Base-by-base conservation (phyloP, 1,140 invertebrate species). In the Heliothis virescens region DNA sequence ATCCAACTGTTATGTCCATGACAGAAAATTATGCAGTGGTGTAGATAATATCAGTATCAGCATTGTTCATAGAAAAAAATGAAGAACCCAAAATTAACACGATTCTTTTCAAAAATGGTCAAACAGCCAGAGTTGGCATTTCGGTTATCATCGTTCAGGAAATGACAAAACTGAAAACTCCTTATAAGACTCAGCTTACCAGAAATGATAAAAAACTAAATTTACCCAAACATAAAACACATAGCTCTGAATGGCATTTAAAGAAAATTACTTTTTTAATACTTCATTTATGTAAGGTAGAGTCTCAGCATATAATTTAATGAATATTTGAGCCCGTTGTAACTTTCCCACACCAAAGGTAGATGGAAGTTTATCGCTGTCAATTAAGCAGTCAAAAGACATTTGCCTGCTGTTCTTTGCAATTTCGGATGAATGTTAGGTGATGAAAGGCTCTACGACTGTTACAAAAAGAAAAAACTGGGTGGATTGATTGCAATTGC, bases 341-440 rank as follows among this genome's bases (percentile, higher is more conserved):
- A 79, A 73, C 16, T 74, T 65, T 73, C 50, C 74, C 1, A 13
- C 10, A 13, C 78, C n/a, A 77, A 62, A 75, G 48, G 12, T n/a
- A 59, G 21, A 63, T 88, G 74, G 34, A 86, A 74, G 71, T 92
- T 52, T 92, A 91, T 71, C 81, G 91, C 26, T 91, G 90, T 59
- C 90, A 92, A 81, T 71, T 90, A 55, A 87, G 82, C 74, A 82
- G 82, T 7, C 53, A 71, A 82, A 91, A 82, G 87, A 90, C 73
- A 87, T 65, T 34, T 90, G 91, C n/a, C 81, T 92, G 91, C 63
- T 90, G 89, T 79, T 86, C 86, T n/a, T 15, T 92, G 91, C 80
- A 90, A 91, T n/a, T 79, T 92, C 91, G 16, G 91, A 91, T 81
- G 89, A 16, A 92, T 92, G 87, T 92, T 90, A 92, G 85, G 91